Evolutionary conservation across 2,113 vertebrate species (phyloP).

Genomic region (Gnathonemus echidnorhynchus): DNA sequence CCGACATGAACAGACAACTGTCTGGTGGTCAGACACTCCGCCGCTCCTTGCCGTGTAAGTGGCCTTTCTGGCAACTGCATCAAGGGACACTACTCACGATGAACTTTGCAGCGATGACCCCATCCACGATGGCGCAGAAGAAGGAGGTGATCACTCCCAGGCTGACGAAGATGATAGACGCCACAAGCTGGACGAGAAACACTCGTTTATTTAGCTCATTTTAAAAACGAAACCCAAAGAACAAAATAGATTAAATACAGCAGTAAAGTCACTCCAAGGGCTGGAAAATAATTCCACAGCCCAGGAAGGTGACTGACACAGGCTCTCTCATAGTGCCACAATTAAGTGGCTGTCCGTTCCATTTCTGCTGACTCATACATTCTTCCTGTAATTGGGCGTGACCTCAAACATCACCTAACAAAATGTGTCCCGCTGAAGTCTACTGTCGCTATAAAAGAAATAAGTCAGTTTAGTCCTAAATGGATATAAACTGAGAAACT

Average conservation of each 20-base stretch:
- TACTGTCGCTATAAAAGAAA: neutral
- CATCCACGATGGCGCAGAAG: constrained; percentile 83
- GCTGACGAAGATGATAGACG: constrained; percentile 88
- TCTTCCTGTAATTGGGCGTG: constrained; percentile 10
- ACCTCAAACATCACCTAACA: constrained; percentile 7
- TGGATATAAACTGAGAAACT: neutral
- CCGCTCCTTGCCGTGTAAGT: neutral
- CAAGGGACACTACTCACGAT: constrained; percentile 70
- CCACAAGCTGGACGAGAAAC: constrained; percentile 63
- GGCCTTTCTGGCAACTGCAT: neutral
- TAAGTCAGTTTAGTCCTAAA: neutral
- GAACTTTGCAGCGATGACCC: constrained; percentile 80
- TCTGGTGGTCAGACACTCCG: neutral
- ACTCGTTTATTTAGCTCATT: neutral
- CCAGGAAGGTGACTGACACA: neutral
- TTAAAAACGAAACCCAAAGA: neutral
- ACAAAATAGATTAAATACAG: neutral
- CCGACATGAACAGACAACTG: neutral
- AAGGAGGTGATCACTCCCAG: constrained; percentile 82
- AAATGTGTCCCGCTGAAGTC: neutral
- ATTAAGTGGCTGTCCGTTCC: neutral
- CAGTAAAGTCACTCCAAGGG: constrained; percentile 1
- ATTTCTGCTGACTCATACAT: neutral
- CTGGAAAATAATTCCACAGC: neutral
- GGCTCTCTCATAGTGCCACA: neutral